Base-by-base conservation (phyloP, 2,797 vertebrate genomes). In the Pampus argenteus region DNA sequence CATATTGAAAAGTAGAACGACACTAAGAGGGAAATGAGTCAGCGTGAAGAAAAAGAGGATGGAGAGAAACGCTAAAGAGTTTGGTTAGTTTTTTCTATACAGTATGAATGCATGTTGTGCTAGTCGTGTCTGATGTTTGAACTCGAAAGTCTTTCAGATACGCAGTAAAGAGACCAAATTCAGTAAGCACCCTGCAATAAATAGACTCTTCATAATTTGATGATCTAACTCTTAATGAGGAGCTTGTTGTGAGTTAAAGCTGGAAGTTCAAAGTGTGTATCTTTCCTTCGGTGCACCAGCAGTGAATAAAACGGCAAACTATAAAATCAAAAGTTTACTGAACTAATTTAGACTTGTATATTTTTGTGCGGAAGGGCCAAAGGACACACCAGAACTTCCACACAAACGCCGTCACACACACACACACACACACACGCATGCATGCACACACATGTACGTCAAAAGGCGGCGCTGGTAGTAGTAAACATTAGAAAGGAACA, bases 281-380 rank as follows among this genome's bases (percentile, higher is more conserved):
- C 69, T 68, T 62, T 78, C 48, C 55, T 61, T 69, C 47, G 36
- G 59, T 29, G 63, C 63, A 75, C 15, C 25, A 25, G 61, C 70
- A 48, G 55, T 15, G 36, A 78, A 82, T 64, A 76, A 76, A 83
- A 67, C 50, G 72, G 71, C 50, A 49, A 45, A 68, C 89, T 81
- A 85, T 92, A 70, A 88, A 92, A 86, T 90, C 79, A 74, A 89
- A 89, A 72, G 89, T 94, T 93, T 93, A 91, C 92, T 54, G 84
- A 93, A 82, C 86, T 84, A 88, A 93, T 94, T 93, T 90, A 81
- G 77, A 58, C 74, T 82, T 93, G 91, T 95, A 92, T 93, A 92
- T 94, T 94, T 94, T 91, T 83, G 81, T 65, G 83, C 80, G 89
- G 84, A 87, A 88, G 77, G 71, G 79, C 87, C 86, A 91, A 88